phyloP scores from a whole-genome alignment of 2,113 vertebrate genomes.

The Empidonax traillii region DNA sequence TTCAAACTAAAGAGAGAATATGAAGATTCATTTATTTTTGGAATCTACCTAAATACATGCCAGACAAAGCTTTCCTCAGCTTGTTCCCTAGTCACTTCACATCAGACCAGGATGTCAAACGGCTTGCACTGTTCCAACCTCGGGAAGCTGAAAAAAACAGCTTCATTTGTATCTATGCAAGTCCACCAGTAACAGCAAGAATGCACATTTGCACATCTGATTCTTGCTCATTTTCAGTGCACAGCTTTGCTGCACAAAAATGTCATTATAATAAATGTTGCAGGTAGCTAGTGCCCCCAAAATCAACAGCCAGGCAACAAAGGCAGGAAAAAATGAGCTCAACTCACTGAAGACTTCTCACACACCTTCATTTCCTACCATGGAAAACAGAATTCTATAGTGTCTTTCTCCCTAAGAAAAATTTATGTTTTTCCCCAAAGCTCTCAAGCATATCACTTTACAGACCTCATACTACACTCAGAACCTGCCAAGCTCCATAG shows the following conservation, averaged over 20 bases:
- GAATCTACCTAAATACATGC: background rate
- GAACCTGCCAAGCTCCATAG: background rate
- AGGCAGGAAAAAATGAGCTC: background rate
- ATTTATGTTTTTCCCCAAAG: background rate
- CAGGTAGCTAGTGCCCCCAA: background rate
- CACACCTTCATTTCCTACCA: background rate
- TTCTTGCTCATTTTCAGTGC: background rate
- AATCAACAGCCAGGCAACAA: background rate
- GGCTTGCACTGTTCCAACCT: background rate
- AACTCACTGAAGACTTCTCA: background rate
- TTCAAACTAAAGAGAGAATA: background rate
- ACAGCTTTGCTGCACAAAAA: background rate
- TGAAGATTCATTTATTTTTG: background rate
- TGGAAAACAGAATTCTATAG: background rate
- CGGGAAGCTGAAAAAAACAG: background rate
- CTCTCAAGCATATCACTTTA: background rate
- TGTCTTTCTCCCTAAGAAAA: background rate
- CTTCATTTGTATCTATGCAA: background rate
- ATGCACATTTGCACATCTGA: background rate
- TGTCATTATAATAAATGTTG: background rate
- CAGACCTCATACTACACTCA: background rate
- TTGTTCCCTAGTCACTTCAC: background rate
- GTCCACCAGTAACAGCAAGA: background rate
- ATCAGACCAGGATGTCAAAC: background rate
- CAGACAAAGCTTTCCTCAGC: background rate